Conservation (phyloP, 2,113 vertebrate genomes). For the Dryoscopus gambensis region DNA sequence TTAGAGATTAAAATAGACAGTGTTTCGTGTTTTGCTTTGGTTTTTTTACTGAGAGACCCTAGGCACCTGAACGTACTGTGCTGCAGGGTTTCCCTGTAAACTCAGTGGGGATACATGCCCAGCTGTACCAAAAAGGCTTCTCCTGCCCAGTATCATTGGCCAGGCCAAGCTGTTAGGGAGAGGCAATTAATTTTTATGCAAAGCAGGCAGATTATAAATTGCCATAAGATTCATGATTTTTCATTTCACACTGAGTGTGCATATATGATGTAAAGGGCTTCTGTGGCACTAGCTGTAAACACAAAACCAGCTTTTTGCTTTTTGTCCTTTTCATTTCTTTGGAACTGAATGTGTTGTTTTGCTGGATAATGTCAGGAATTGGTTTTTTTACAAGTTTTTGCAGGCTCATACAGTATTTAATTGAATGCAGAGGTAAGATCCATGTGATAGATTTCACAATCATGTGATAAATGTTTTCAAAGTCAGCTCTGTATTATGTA, state of each 20-base stretch:
- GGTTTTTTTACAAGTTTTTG: neutral
- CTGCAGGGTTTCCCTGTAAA: neutral
- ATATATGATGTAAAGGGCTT: neutral
- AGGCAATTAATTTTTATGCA: neutral
- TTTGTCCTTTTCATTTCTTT: neutral
- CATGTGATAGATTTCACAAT: neutral
- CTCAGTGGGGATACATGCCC: fast-evolving
- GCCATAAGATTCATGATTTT: neutral
- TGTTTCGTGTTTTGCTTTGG: neutral
- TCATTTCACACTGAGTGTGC: neutral
- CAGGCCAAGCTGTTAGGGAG: neutral
- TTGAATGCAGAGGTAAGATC: neutral
- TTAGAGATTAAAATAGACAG: neutral
- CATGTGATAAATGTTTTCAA: neutral
- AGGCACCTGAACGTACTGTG: neutral
- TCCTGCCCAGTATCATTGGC: neutral
- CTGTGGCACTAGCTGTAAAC: neutral
- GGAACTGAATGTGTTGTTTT: neutral
- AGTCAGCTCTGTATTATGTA: neutral
- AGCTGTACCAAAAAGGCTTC: neutral
- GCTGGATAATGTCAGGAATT: neutral
- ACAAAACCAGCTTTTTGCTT: neutral
- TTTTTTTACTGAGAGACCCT: neutral
- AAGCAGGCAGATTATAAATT: neutral
- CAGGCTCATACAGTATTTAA: neutral